Percentiles rank a stretch among this genome's conserved stretches.
These are phyloP conservation scores for Melopsittacus undulatus DNA, from an alignment of 2,797 vertebrate species.

Conservation along the genomic window DNA sequence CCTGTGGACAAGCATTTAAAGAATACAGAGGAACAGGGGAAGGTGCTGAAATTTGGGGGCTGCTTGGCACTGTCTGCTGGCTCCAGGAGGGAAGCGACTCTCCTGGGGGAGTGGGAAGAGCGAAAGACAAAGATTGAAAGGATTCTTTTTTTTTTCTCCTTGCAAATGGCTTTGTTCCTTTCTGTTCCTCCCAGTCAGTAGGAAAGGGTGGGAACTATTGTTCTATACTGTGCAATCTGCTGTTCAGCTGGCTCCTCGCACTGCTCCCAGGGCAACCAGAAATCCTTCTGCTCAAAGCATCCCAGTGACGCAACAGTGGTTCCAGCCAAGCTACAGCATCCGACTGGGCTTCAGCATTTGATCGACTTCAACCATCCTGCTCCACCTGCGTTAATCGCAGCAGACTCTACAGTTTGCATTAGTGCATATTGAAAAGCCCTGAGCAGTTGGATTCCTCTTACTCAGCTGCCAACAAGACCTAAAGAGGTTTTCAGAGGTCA, in stretches of 20 bases:
- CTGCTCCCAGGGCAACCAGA: not conserved
- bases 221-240: not conserved
- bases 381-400: accelerated
- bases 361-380: accelerated
- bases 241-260: not conserved
- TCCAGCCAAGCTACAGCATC: not conserved
- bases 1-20: not conserved
- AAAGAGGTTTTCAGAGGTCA: not conserved
- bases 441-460: not conserved
- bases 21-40: not conserved
- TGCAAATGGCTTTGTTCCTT: not conserved
- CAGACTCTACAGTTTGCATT: not conserved
- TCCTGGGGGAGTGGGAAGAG: not conserved
- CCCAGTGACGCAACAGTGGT: not conserved
- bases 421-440: not conserved
- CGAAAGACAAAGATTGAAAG: not conserved
- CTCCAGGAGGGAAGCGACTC: not conserved
- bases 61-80: not conserved
- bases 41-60: not conserved
- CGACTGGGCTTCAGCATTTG: accelerated
- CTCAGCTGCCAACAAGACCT: not conserved
- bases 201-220: conserved; percentile 36
- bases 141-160: not conserved
- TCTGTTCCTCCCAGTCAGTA: not conserved
- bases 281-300: not conserved